Conservation (phyloP, 53 echinoderm and acorn worm genomes). For the Holothuria leucospilota region DNA sequence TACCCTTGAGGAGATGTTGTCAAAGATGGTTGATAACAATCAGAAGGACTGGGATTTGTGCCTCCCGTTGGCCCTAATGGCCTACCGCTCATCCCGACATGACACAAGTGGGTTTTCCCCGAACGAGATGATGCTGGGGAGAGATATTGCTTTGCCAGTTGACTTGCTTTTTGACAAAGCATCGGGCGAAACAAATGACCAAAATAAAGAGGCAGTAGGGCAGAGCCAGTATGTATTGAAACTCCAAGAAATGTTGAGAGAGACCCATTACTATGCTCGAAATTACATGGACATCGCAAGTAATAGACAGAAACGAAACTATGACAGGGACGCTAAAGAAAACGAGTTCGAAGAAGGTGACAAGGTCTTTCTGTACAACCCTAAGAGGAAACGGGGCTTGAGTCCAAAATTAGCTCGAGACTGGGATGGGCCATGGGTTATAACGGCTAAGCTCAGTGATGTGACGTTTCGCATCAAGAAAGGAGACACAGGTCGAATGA, state of each 20-base stretch:
- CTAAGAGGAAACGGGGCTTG: constrained; percentile 15
- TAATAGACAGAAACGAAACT: constrained; percentile 13
- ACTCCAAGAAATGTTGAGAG: constrained; percentile 3
- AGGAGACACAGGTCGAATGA: neutral
- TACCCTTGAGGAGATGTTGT: constrained; percentile 42
- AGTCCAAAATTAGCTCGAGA: neutral
- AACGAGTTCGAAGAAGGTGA: neutral
- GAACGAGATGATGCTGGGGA: constrained; percentile 14
- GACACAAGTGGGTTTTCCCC: neutral
- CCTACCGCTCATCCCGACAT: constrained; percentile 16
- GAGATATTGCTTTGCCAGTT: neutral
- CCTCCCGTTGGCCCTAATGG: neutral
- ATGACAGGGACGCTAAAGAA: neutral
- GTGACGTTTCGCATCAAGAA: constrained; percentile 32
- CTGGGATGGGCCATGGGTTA: constrained; percentile 22
- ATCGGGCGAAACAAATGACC: too few relatives aligned
- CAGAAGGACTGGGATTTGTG: constrained; percentile 52
- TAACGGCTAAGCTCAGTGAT: neutral
- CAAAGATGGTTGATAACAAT: constrained; percentile 41
- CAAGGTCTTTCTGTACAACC: constrained; percentile 18
- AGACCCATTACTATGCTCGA: neutral
- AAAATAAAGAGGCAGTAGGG: neutral
- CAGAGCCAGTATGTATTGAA: neutral
- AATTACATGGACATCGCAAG: neutral
- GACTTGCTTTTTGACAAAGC: neutral